Base-by-base conservation (phyloP, 2,888 invertebrate species). In the Entomobrya proxima region DNA sequence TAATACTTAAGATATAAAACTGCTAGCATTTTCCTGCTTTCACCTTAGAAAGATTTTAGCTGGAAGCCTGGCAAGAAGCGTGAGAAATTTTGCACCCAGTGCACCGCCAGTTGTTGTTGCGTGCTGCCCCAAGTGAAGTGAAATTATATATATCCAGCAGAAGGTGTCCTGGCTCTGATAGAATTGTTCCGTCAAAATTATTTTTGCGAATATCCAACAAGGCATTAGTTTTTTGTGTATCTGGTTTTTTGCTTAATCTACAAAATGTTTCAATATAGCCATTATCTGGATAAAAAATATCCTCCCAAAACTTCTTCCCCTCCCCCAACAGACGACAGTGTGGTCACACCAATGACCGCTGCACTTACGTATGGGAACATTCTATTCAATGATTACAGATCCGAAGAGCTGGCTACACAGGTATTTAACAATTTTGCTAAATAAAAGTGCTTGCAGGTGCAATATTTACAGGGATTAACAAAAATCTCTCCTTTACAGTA, bases 251-350 rank as follows among this genome's bases (percentile, higher is more conserved):
- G 2, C 3, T 44, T 44, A 55, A 18, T 30, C 44, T 21, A n/a
- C 13, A 80, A 80, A 81, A 84, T 84, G 83, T 84, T 84, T 30
- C 64, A 67, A 32, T 84, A 40, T 24, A 84, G 83, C 32, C 83
- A 84, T 58, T 77, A 84, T 21, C 27, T 84, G 35, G 69, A 84
- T 6, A 64, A 67, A 11, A 84, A 84, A 40, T 84, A 77, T 40
- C 83, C 83, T 24, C 30, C 67, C 0, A 84, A 69, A 47, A 69
- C 44, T 32, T 30, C 52, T 32, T 69, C 55, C 32, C 76, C 83
- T 18, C 83, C 83, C 21, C 83, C 83, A n/a, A 77, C 27, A n/a
- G 83, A 84, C 69, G 83, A 84, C 77, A 77, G 21, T 44, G 83
- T 77, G 1, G 44, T 84, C 11, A 52, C 77, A 0, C 83, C 83